These are phyloP conservation scores for Pyrochroa serraticornis DNA, from an alignment of 2,888 invertebrate species.

Conservation along the genomic window DNA sequence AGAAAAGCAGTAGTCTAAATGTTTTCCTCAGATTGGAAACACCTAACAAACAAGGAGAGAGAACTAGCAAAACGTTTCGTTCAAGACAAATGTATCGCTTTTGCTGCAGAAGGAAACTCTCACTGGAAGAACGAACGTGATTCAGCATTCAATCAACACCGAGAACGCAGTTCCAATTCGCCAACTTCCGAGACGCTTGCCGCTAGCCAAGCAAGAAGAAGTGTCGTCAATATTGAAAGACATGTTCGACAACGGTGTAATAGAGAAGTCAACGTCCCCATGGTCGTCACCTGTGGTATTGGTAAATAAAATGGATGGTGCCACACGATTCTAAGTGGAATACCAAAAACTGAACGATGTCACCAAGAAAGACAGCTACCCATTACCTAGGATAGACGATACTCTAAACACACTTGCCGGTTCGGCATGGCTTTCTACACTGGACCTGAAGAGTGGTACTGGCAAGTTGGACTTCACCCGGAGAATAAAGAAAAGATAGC, in stretches of 20 bases:
- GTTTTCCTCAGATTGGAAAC: too few relatives aligned
- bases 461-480: constrained; percentile 19
- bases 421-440: constrained; percentile 32
- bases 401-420: too few relatives aligned
- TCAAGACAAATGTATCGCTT: too few relatives aligned
- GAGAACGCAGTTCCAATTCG: too few relatives aligned
- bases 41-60: too few relatives aligned
- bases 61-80: too few relatives aligned
- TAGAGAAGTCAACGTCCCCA: not conserved
- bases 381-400: constrained; percentile 21
- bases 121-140: too few relatives aligned
- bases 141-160: too few relatives aligned
- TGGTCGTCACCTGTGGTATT: constrained; percentile 22
- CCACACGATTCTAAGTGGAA: constrained; percentile 29
- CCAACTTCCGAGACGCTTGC: not conserved
- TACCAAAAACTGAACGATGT: constrained; percentile 7
- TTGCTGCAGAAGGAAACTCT: too few relatives aligned
- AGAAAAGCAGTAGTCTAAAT: too few relatives aligned
- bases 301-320: constrained; percentile 33
- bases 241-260: not conserved
- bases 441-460: constrained; percentile 33
- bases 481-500: constrained; percentile 21
- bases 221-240: not conserved
- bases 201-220: not conserved
- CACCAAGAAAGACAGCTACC: constrained; percentile 22